A percentile compares a stretch with the other conserved stretches of the same genome.
Conservation (phyloP, 2,113 vertebrate genomes). For the Mixornis gularis region DNA sequence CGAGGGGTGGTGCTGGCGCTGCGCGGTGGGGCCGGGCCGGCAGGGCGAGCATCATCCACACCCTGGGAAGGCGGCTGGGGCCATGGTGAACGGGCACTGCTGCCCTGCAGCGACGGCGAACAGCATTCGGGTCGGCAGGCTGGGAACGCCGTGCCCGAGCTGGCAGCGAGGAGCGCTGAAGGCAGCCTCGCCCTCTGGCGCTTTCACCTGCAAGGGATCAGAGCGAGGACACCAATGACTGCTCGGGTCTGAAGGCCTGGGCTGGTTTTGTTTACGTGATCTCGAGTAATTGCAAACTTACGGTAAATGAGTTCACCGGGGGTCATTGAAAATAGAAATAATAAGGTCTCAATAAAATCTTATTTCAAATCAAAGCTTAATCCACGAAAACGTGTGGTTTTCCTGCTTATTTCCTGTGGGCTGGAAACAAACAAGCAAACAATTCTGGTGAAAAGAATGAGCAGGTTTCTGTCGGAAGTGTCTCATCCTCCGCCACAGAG, state of each 20-base stretch:
- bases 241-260: not conserved
- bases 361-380: not conserved
- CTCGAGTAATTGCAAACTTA: not conserved
- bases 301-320: not conserved
- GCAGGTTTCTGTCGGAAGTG: not conserved
- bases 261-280: not conserved
- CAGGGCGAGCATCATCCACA: not conserved
- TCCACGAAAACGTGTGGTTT: not conserved
- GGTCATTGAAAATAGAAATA: not conserved
- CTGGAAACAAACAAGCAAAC: not conserved
- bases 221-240: not conserved
- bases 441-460: not conserved
- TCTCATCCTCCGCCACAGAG: not conserved
- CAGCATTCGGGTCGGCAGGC: accelerated
- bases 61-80: not conserved
- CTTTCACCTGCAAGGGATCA: not conserved
- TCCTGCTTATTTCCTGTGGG: not conserved
- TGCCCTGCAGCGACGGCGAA: accelerated
- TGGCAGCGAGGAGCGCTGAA: not conserved
- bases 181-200: accelerated
- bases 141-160: not conserved
- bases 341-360: not conserved
- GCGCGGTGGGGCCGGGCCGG: not conserved
- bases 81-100: accelerated
- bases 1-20: not conserved